Base-by-base conservation (phyloP, 2,888 invertebrate species). In the Ichneumoninae sp. region DNA sequence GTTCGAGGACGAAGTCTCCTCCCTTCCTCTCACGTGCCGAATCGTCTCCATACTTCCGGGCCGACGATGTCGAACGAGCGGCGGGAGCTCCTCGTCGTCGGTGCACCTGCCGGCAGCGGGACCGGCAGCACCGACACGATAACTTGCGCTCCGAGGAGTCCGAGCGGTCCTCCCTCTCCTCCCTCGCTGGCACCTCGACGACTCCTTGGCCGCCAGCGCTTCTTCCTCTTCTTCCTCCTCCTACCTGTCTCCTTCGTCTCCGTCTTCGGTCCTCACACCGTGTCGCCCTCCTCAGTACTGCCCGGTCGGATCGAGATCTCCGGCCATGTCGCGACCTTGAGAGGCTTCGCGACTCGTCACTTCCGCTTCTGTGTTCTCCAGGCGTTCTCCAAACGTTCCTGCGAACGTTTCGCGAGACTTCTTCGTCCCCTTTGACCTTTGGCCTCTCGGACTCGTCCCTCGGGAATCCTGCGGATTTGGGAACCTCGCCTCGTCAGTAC, bases 1-100 rank as follows among this genome's bases (percentile, higher is more conserved):
- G 85, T 93, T 93, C 57, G 93, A 89, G 79, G 93, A 93, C 69
- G 93, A 93, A 44, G 89, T 92, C 83, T 93, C 93, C 85, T 93
- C 93, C 84, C 90, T 90, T 81, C 93, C 93, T 85, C 93, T 90
- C 77, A 89, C 90, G 81, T 87, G 73, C 77, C 76, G 44, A 86
- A 88, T 89, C 83, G 87, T 89, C 79, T 86, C 89, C 90, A 91
- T 91, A 86, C 75, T 89, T 87, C 81, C 86, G 87, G 82, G 75
- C 81, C n/a, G 68, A 74, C 54, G 74, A 65, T 60, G 66, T 63
- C 44, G 65, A 57, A 81, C 68, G 81, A 74, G 68, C 40, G 44
- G 13, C 44, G 3, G 44, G 16, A 79, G 83, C 57, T 81, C 75
- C 70, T 84, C 69, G 79, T 81, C 75, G 76, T 84, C 69, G 79